These are phyloP conservation scores for Unio pictorum DNA, from an alignment of 2,888 invertebrate genomes.

Conservation along the genomic window DNA sequence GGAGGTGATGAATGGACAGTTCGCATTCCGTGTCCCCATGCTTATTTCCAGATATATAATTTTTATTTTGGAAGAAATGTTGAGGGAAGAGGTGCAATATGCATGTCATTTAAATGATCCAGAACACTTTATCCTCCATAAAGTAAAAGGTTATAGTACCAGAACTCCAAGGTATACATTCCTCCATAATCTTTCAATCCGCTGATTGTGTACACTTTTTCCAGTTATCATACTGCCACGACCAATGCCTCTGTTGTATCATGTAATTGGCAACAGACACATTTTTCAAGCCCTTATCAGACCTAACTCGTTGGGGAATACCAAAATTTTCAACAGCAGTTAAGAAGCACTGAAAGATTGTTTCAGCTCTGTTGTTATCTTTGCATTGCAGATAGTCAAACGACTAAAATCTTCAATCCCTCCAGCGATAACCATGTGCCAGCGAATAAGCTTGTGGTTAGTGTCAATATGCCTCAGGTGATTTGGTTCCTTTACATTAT, in stretches of 20 bases:
- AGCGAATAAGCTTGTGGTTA: constrained; percentile 27
- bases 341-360: constrained; percentile 14
- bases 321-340: constrained; percentile 11
- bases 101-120: constrained; percentile 1
- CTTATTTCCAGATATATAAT: constrained; percentile 15
- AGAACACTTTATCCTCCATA: constrained; percentile 4
- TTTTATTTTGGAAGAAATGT: too few relatives aligned
- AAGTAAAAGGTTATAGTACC: too few relatives aligned
- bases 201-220: constrained; percentile 22
- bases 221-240: constrained; percentile 10
- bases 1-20: constrained; percentile 15
- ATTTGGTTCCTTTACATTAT: constrained; percentile 7
- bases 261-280: constrained; percentile 17
- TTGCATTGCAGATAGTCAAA: constrained; percentile 15
- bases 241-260: constrained; percentile 6
- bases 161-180: constrained; percentile 15
- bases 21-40: constrained; percentile 22
- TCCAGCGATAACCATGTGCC: constrained; percentile 22
- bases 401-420: constrained; percentile 32
- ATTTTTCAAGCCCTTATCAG: constrained; percentile 25
- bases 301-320: constrained; percentile 14
- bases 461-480: constrained; percentile 30
- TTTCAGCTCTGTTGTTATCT: constrained; percentile 25
- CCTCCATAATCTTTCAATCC: constrained; percentile 28
- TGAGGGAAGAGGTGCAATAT: too few relatives aligned